Evolutionary conservation across 1,140 invertebrate genomes (phyloP).

Genomic region (Bombus vancouverensis): DNA sequence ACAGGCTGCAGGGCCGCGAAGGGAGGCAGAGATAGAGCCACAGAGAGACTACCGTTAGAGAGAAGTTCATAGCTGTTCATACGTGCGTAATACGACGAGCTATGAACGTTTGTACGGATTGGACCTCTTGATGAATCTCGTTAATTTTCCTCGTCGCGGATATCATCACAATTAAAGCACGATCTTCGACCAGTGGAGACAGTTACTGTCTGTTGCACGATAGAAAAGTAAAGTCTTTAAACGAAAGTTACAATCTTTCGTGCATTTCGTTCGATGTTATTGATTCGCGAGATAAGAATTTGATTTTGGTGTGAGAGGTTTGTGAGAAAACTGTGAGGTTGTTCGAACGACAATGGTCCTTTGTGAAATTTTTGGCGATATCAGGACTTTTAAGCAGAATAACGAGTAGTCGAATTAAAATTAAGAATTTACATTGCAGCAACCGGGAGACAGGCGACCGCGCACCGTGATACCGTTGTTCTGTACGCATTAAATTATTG

Average conservation of each 20-base stretch:
- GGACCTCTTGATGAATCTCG: constrained; percentile 66
- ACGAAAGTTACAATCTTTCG: background rate
- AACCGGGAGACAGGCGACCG: constrained; percentile 13
- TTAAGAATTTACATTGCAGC: constrained; percentile 56
- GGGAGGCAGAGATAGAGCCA: background rate
- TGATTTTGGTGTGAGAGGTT: background rate
- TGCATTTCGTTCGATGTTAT: background rate
- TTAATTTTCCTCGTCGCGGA: constrained; percentile 62
- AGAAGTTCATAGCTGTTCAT: constrained; percentile 52
- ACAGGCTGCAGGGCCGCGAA: background rate
- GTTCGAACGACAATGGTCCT: background rate
- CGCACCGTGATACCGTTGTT: constrained; percentile 31
- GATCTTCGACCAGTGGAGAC: constrained; percentile 45
- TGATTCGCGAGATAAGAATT: background rate
- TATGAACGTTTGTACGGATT: constrained; percentile 61
- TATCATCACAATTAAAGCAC: constrained; percentile 73
- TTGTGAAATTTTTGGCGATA: background rate
- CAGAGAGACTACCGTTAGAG: background rate
- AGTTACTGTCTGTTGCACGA: background rate
- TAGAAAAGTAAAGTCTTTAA: background rate
- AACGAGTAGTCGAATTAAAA: constrained; percentile 36
- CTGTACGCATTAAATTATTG: constrained; percentile 61
- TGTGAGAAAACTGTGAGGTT: background rate
- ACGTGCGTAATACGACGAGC: constrained; percentile 57
- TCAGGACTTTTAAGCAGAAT: background rate